phyloP scores from a whole-genome alignment of 2,113 vertebrate genomes.

The Carassius gibelio region DNA sequence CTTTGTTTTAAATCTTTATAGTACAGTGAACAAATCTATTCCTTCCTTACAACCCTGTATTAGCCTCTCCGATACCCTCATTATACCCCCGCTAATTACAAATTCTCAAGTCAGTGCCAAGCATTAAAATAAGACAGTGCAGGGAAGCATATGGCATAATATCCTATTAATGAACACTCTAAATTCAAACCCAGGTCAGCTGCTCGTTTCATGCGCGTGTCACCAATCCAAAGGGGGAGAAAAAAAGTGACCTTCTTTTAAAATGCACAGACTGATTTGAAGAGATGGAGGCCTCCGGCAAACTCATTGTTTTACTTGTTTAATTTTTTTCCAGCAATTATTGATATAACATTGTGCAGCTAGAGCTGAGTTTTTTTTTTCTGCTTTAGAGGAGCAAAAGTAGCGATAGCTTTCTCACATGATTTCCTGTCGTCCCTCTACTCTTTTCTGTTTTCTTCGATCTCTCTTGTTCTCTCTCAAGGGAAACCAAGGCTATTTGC shows the following conservation, averaged over 20 bases:
- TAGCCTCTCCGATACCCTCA: conserved; percentile 94
- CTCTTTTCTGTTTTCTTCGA: conserved; percentile 46
- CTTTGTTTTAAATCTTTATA: conserved; percentile 54
- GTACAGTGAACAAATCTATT: conserved; percentile 78
- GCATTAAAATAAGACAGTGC: conserved; percentile 95
- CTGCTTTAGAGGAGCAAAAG: conserved; percentile 62
- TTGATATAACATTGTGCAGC: conserved; percentile 82
- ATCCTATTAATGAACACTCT: conserved; percentile 99
- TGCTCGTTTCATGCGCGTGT: conserved; percentile 90
- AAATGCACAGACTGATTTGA: conserved; percentile 81
- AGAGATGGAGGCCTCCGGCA: conserved; percentile 70
- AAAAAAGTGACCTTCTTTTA: conserved; percentile 83
- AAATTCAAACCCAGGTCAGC: conserved; percentile 99
- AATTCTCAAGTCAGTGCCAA: conserved; percentile 95
- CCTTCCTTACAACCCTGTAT: conserved; percentile 82
- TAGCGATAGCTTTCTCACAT: conserved; percentile 45
- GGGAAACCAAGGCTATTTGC: conserved; percentile 69
- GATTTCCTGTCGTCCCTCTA: conserved; percentile 52
- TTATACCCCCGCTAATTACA: conserved; percentile 99
- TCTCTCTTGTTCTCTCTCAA: conserved; percentile 58
- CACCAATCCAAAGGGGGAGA: conserved; percentile 79
- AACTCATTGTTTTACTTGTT: conserved; percentile 78
- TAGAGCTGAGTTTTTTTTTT: conserved; percentile 59
- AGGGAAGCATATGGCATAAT: conserved; percentile 99
- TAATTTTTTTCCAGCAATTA: conserved; percentile 79